Conservation (phyloP, 1,140 invertebrate species). For the Sitobion miscanthi region DNA sequence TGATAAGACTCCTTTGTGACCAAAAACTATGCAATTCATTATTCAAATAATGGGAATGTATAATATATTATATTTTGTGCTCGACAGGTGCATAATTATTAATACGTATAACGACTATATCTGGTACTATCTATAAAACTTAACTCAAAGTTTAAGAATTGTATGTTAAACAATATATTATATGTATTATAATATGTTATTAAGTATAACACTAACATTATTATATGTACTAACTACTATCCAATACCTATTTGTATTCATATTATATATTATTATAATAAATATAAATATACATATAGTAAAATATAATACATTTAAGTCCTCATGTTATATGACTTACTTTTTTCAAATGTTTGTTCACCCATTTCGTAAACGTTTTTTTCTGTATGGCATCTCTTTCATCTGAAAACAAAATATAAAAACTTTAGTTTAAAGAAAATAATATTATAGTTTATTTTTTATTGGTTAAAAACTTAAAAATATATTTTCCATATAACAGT, state of each 20-base stretch:
- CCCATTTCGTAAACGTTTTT: conserved; percentile 99
- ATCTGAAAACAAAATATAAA: conserved; percentile 78
- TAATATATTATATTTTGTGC: neutral
- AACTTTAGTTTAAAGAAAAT: conserved; percentile 19
- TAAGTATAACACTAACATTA: neutral
- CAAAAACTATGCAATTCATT: neutral
- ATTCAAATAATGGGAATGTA: neutral
- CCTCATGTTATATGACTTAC: conserved; percentile 68
- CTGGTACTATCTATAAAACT: neutral
- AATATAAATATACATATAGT: neutral
- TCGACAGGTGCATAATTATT: neutral
- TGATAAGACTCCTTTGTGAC: conserved; percentile 15
- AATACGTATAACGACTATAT: neutral
- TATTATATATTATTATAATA: neutral
- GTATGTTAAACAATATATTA: neutral
- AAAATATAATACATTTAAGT: neutral
- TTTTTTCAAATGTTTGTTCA: conserved; percentile 99
- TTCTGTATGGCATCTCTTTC: conserved; percentile 99
- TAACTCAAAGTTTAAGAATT: neutral
- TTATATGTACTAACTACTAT: neutral
- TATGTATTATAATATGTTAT: too few relatives aligned
- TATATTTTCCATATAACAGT: neutral
- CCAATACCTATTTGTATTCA: neutral
- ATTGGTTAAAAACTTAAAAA: conserved; percentile 39
- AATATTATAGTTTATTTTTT: neutral